These are phyloP conservation scores for Tenthredo scrophulariae DNA, from an alignment of 2,888 invertebrate species.

Conservation along the genomic window DNA sequence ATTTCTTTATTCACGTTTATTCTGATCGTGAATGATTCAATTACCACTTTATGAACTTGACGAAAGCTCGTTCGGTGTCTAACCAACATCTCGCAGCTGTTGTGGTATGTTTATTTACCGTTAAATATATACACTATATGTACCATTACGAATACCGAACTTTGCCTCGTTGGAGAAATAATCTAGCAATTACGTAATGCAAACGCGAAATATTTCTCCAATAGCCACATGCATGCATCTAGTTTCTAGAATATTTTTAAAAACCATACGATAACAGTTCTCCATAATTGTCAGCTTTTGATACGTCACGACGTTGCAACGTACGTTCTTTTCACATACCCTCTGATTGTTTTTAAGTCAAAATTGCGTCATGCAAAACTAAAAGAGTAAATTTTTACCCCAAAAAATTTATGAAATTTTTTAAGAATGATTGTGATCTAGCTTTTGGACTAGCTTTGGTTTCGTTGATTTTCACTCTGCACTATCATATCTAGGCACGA, in stretches of 20 bases:
- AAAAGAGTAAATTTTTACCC: no score
- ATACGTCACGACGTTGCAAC: no score
- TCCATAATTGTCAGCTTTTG: no score
- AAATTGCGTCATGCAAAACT: no score
- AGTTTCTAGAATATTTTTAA: background rate
- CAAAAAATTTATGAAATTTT: no score
- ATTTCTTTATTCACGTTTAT: background rate
- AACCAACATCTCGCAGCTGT: background rate
- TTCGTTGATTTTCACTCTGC: background rate
- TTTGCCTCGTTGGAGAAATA: background rate
- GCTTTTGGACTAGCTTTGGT: background rate
- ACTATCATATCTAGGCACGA: background rate
- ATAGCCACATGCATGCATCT: background rate
- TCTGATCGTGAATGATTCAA: background rate
- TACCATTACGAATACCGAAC: background rate
- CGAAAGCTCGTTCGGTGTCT: background rate
- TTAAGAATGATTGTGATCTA: background rate
- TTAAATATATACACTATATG: background rate
- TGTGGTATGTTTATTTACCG: background rate
- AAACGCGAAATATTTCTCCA: background rate
- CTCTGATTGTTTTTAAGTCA: no score
- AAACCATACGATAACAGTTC: background rate
- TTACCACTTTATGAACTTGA: background rate
- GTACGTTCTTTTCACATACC: no score
- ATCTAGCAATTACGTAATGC: slow-evolving; percentile 2